Percentiles rank a stretch among this genome's conserved stretches.
These are phyloP conservation scores for Idaea aversata DNA, from an alignment of 2,888 invertebrate species.

Conservation along the genomic window DNA sequence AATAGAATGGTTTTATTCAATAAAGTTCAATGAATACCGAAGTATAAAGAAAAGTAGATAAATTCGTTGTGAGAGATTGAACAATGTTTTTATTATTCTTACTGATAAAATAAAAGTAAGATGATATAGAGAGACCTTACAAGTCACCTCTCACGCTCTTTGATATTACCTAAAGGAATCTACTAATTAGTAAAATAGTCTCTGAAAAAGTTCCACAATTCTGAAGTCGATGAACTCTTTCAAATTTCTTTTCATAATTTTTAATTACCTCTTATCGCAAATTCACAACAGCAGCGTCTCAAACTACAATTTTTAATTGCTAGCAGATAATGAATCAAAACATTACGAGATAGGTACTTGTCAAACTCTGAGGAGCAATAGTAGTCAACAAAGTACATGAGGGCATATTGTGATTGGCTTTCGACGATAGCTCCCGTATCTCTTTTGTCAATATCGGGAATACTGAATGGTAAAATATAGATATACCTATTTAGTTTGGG, in stretches of 20 bases:
- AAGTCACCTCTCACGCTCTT: no score
- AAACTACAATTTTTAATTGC: background rate
- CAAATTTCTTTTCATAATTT: background rate
- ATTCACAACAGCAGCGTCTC: background rate
- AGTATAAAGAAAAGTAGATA: background rate
- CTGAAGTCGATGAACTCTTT: background rate
- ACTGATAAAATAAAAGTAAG: background rate
- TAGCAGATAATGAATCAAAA: background rate
- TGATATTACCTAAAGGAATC: no score
- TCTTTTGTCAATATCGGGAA: background rate
- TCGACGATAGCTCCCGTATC: slow-evolving; percentile 11
- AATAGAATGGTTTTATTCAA: background rate
- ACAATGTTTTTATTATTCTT: background rate
- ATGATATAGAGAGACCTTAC: no score
- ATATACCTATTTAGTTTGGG: background rate
- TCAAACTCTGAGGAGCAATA: background rate
- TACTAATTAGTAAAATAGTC: no score
- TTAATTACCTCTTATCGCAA: background rate
- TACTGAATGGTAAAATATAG: background rate
- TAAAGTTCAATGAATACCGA: background rate
- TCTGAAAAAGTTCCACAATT: background rate
- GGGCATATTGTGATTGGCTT: slow-evolving; percentile 17
- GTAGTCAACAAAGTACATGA: slow-evolving; percentile 24
- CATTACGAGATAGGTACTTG: background rate
- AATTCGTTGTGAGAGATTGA: background rate